A percentile compares a stretch with the other conserved stretches of the same genome.
Conservation (phyloP, 2,888 invertebrate species). For the Rhyacophila evoluta region DNA sequence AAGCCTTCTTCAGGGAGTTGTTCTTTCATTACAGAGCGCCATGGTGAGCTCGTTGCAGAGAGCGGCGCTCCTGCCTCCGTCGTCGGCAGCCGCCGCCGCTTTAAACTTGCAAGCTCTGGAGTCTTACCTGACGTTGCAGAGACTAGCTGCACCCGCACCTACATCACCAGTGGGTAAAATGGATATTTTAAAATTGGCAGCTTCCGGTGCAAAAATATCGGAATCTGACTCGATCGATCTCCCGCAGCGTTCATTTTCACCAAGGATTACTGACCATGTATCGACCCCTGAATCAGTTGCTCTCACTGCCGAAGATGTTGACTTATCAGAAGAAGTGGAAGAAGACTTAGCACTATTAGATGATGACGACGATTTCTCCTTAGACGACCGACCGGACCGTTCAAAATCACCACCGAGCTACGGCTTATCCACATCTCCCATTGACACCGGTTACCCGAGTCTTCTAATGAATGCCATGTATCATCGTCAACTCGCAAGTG, state of each 20-base stretch:
- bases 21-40: conserved; percentile 85
- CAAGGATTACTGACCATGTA: conserved; percentile 68
- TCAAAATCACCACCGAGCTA: conserved; percentile 65
- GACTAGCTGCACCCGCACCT: conserved; percentile 74
- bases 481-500: conserved; percentile 69
- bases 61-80: conserved; percentile 83
- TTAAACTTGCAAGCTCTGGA: conserved; percentile 87
- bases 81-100: conserved; percentile 87
- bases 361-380: conserved; percentile 78
- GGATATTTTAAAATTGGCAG: conserved; percentile 76
- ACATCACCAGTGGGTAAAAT: conserved; percentile 68
- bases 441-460: conserved; percentile 79
- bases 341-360: conserved; percentile 82
- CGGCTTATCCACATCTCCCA: conserved; percentile 67
- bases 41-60: conserved; percentile 88
- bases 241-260: conserved; percentile 64
- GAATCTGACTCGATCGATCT: conserved; percentile 64
- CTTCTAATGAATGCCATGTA: conserved; percentile 78
- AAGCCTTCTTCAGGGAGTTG: conserved; percentile 79
- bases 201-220: conserved; percentile 69
- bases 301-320: conserved; percentile 72
- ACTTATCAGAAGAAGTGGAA: conserved; percentile 78
- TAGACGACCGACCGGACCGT: conserved; percentile 68
- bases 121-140: conserved; percentile 86
- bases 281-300: conserved; percentile 68